phyloP scores from a whole-genome alignment of 2,113 vertebrate genomes.

The Pangasianodon gigas region DNA sequence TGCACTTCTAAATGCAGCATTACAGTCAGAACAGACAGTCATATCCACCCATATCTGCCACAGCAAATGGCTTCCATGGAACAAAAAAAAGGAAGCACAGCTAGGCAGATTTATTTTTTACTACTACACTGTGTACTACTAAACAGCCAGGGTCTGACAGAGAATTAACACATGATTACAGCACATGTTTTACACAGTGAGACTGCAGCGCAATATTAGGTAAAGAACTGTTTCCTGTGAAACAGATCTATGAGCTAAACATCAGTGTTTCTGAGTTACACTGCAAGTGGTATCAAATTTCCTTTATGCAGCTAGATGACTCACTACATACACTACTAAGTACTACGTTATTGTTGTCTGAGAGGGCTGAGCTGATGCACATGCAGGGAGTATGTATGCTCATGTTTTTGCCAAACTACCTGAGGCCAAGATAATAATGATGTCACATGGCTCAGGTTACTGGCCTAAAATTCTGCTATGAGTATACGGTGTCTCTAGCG shows the following conservation, averaged over 20 bases:
- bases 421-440: constrained; percentile 33
- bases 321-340: neutral
- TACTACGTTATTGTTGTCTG: neutral
- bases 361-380: neutral
- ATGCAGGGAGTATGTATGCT: neutral
- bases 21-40: neutral
- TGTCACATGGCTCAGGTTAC: constrained; percentile 45
- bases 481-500: constrained; percentile 13
- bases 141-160: neutral
- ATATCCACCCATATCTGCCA: neutral
- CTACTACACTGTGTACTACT: neutral
- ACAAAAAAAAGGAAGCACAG: neutral
- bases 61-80: neutral
- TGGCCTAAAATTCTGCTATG: constrained; percentile 20
- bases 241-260: neutral
- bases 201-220: too few relatives aligned
- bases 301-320: constrained; percentile 13
- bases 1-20: neutral
- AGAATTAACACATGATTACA: neutral
- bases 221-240: neutral
- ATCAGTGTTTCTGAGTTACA: neutral
- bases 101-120: neutral
- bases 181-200: neutral
- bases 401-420: neutral
- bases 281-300: neutral